Percentiles rank a stretch among this genome's conserved stretches.
Conservation (phyloP, 2,888 invertebrate genomes). For the Margaritifera margaritifera region DNA sequence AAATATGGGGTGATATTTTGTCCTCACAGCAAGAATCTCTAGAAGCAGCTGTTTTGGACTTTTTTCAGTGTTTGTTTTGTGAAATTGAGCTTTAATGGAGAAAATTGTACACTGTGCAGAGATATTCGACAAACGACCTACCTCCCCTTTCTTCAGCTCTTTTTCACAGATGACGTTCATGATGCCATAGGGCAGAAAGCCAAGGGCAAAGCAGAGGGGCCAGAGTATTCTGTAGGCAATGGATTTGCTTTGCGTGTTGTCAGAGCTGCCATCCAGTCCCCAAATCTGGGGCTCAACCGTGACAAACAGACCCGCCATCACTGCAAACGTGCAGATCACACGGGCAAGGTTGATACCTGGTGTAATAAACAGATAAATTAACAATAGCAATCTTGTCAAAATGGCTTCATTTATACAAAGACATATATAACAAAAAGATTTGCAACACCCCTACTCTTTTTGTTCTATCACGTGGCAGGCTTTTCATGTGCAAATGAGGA, state of each 20-base stretch:
- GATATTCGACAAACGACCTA: slow-evolving; percentile 11
- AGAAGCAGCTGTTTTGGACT: no score
- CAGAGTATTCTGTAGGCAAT: slow-evolving; percentile 40
- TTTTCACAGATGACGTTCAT: slow-evolving; percentile 51
- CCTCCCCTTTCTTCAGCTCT: slow-evolving; percentile 46
- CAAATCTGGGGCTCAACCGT: slow-evolving; percentile 55
- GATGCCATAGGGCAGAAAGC: slow-evolving; percentile 52
- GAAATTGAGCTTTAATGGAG: no score
- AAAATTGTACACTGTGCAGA: no score
- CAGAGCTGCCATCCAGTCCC: slow-evolving; percentile 44
- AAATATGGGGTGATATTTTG: no score
- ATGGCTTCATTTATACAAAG: background rate
- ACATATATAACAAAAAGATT: background rate
- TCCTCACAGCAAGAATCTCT: no score
- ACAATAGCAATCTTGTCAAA: background rate
- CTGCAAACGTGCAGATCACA: slow-evolving; percentile 39
- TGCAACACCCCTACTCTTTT: background rate
- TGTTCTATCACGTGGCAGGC: background rate
- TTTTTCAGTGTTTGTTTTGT: no score
- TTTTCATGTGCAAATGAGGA: no score
- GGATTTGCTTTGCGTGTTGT: slow-evolving; percentile 19
- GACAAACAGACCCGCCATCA: slow-evolving; percentile 53
- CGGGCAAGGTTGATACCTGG: slow-evolving; percentile 46
- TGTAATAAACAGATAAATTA: slow-evolving; percentile 3
- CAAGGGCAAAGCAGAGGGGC: slow-evolving; percentile 52